These are phyloP conservation scores for Cantharis nigra DNA, from an alignment of 2,888 invertebrate species.

Conservation along the genomic window DNA sequence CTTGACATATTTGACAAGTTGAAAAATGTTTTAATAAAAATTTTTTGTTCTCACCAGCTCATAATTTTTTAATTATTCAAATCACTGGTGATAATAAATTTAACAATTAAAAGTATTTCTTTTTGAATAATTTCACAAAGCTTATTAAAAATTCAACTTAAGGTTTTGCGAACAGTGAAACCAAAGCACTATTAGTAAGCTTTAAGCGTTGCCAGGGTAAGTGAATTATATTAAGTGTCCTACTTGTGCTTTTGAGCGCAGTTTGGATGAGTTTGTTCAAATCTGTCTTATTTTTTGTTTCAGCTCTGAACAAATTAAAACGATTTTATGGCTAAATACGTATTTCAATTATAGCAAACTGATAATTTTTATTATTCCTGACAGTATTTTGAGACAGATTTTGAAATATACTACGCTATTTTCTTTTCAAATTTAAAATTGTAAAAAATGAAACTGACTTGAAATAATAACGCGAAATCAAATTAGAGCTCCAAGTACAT, in stretches of 20 bases:
- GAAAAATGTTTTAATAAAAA: not conserved
- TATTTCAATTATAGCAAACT: not conserved
- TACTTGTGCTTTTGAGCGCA: not conserved
- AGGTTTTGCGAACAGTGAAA: not conserved
- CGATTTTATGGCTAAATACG: not conserved
- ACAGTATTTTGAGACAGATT: not conserved
- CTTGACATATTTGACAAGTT: not conserved
- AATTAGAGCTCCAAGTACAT: too few relatives aligned
- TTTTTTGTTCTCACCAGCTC: not conserved
- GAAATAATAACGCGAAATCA: too few relatives aligned
- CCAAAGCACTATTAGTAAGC: not conserved
- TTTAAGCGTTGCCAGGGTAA: not conserved
- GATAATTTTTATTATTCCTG: not conserved
- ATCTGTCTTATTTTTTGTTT: not conserved
- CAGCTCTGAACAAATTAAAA: not conserved
- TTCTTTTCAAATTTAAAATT: too few relatives aligned
- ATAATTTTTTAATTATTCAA: not conserved
- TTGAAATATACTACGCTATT: too few relatives aligned
- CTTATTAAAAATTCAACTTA: not conserved
- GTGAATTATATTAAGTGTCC: not conserved
- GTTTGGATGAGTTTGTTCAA: not conserved
- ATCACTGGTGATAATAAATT: not conserved
- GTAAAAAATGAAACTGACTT: too few relatives aligned
- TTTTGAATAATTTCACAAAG: not conserved
- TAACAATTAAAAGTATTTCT: not conserved